Percentiles rank a stretch among this genome's conserved stretches.
Conservation (phyloP, 2,113 vertebrate genomes). For the Sapayoa aenigma region DNA sequence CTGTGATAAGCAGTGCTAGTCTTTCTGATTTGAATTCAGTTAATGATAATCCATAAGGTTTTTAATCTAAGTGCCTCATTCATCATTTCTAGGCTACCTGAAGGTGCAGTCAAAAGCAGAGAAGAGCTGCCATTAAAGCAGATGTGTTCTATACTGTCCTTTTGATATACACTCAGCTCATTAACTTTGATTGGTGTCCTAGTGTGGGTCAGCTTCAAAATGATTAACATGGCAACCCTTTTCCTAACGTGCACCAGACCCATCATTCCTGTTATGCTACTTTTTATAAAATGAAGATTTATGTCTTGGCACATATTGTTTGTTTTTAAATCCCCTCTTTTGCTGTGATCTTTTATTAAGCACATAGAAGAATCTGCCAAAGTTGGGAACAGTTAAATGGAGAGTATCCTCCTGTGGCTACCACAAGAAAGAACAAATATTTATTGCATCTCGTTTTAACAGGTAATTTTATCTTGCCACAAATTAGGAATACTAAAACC, state of each 20-base stretch:
- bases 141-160: not conserved
- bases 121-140: conserved; percentile 16
- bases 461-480: not conserved
- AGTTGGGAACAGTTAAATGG: not conserved
- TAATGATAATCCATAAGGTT: not conserved
- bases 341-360: not conserved
- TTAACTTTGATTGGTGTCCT: conserved; percentile 12
- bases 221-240: not conserved
- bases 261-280: not conserved
- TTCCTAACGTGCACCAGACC: not conserved
- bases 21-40: not conserved
- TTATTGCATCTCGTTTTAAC: not conserved
- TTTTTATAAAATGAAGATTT: not conserved
- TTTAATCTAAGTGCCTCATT: conserved; percentile 17
- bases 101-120: conserved; percentile 22
- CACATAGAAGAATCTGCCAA: not conserved
- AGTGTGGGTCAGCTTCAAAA: not conserved
- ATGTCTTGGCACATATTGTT: not conserved
- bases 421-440: not conserved
- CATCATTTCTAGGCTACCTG: conserved; percentile 18
- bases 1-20: not conserved
- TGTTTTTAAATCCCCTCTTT: not conserved
- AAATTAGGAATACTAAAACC: not conserved
- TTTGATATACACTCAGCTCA: not conserved
- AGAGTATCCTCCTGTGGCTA: not conserved